These are phyloP conservation scores for Drosophila putrida DNA, from an alignment of 2,888 invertebrate species.

Conservation along the genomic window DNA sequence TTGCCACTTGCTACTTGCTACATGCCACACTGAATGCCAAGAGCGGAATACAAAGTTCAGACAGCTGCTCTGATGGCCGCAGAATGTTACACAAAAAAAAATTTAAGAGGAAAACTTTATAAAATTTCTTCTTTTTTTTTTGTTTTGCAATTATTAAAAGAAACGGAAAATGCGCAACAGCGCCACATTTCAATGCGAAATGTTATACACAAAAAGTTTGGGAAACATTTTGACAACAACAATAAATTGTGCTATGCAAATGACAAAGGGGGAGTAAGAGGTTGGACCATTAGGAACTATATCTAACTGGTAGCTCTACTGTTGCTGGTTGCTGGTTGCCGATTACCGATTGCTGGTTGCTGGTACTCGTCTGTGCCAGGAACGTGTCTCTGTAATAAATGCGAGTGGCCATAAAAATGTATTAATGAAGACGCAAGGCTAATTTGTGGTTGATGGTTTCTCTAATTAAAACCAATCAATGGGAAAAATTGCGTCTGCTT, in stretches of 20 bases:
- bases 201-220: conserved; percentile 19
- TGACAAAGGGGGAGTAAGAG: not conserved
- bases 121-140: conserved; percentile 14
- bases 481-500: conserved; percentile 72
- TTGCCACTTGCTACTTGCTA: conserved; percentile 16
- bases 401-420: conserved; percentile 61
- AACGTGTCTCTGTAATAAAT: conserved; percentile 30
- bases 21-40: conserved; percentile 28
- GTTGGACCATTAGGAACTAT: not conserved
- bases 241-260: conserved; percentile 54
- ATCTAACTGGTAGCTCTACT: not conserved
- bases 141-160: conserved; percentile 46
- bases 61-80: conserved; percentile 34
- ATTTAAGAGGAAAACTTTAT: conserved; percentile 15
- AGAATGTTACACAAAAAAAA: not conserved
- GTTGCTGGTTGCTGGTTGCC: no score
- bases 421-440: conserved; percentile 75
- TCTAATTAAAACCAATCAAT: conserved; percentile 81
- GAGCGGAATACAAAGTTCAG: conserved; percentile 38
- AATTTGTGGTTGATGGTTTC: conserved; percentile 78
- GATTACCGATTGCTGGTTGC: not conserved
- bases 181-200: conserved; percentile 43
- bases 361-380: not conserved
- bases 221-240: conserved; percentile 45
- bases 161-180: conserved; percentile 50